A percentile compares a stretch with the other conserved stretches of the same genome.
These are phyloP conservation scores for Anhinga rufa DNA, from an alignment of 2,113 vertebrate genomes.

Conservation along the genomic window DNA sequence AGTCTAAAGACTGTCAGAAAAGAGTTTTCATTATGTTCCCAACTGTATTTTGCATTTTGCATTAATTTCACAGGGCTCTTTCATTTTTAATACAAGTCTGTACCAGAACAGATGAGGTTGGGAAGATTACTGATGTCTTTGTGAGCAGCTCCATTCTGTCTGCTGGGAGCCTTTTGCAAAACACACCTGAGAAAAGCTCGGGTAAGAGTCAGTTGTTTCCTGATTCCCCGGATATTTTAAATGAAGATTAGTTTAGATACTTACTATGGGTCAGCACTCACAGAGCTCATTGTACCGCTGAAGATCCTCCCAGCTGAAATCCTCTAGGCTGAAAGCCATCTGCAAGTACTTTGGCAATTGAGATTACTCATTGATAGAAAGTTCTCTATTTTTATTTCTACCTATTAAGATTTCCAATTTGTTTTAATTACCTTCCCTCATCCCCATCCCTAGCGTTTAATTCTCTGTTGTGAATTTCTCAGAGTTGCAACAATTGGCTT, in stretches of 20 bases:
- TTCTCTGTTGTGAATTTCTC: not conserved
- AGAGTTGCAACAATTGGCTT: not conserved
- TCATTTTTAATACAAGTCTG: constrained; percentile 4
- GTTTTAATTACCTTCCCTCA: constrained; percentile 9
- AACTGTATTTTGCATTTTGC: constrained; percentile 28
- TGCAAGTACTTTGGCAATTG: not conserved
- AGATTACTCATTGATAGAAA: not conserved
- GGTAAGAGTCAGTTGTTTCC: not conserved
- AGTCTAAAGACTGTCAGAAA: not conserved
- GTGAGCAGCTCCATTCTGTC: not conserved
- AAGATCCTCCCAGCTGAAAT: constrained; percentile 3
- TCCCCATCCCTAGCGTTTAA: not conserved
- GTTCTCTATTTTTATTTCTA: not conserved
- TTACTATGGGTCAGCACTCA: not conserved
- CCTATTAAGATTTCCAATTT: not conserved
- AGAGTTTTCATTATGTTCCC: not conserved
- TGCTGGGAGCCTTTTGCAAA: not conserved
- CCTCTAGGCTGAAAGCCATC: not conserved
- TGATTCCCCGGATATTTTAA: not conserved
- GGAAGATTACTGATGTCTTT: not conserved
- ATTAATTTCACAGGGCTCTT: not conserved
- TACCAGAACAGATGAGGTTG: not conserved
- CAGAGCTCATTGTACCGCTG: not conserved
- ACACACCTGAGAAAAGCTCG: not conserved
- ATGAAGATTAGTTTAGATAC: constrained; percentile 5